Base-by-base conservation (phyloP, 2,797 vertebrate species). In the Rhyacichthys aspro region DNA sequence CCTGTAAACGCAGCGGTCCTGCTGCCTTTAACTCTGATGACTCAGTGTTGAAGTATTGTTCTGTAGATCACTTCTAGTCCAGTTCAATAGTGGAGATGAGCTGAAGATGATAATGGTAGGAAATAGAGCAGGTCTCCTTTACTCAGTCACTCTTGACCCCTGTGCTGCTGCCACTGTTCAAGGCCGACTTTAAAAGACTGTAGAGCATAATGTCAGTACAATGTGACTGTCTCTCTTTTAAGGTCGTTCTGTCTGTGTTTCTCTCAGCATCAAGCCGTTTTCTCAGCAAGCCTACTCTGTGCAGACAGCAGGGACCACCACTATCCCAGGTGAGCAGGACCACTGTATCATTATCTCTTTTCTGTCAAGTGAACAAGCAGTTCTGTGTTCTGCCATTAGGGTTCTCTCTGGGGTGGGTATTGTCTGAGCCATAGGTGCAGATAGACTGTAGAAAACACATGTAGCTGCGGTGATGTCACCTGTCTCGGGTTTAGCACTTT, bases 241-340 rank as follows among this genome's bases (percentile, higher is more conserved):
- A 77, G 56, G 32, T 41, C 9, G 16, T 16, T 46, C 17, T 28
- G 12, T 54, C 48, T 76, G 37, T 52, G 8, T 69, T n/a, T 74
- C 63, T 72, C 49, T 53, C 85, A 99, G 98, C 3, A 93, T 99
- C 80, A 99, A 99, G 92, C 97, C 97, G 58, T 99, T 98, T 12
- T 91, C 95, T 59, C 97, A 98, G 89, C 97, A 98, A 85, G 93
- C 94, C 79, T 98, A 96, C 83, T 91, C 95, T 47, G 94, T 97
- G 82, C 97, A 98, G 92, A 95, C 96, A 70, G 90, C 94, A 1
- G 94, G 95, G 73, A 92, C 94, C 70, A 96, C 95, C 74, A 94
- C 96, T 57, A 94, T 99, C 91, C 94, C 97, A 96, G 96, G 98
- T 99, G 93, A 86, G 82, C 53, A 48, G 15, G 55, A 57, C 76